Evolutionary conservation across 2,113 vertebrate genomes (phyloP).

Genomic region (Lophochroa leadbeateri): DNA sequence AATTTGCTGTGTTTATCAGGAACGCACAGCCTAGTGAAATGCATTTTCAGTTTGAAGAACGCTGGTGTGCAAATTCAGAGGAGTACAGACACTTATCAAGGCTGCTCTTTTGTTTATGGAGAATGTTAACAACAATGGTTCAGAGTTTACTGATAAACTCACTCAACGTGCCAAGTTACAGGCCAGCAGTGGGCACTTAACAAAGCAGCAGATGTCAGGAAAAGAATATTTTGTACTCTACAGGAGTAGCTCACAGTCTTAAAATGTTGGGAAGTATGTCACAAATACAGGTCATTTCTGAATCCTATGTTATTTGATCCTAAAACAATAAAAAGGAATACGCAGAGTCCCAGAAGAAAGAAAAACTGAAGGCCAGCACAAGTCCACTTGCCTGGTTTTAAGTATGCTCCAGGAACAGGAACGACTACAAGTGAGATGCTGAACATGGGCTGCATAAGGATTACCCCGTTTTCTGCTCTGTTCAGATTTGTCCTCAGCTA

Average conservation of each 20-base stretch:
- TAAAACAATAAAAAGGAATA: not conserved
- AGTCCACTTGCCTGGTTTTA: not conserved
- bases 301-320: not conserved
- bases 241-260: not conserved
- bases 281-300: not conserved
- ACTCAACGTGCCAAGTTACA: not conserved
- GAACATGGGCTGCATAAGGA: not conserved
- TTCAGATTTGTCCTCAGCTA: not conserved
- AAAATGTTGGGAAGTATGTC: not conserved
- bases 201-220: not conserved
- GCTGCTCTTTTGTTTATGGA: not conserved
- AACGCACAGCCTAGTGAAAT: not conserved
- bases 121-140: not conserved
- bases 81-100: not conserved
- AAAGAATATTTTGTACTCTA: not conserved
- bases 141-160: not conserved
- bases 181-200: not conserved
- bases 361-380: not conserved
- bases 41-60: not conserved
- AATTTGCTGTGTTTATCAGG: not conserved
- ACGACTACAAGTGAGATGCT: rapidly evolving
- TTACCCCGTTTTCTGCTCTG: not conserved
- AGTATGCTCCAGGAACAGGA: not conserved
- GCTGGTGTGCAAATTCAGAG: not conserved
- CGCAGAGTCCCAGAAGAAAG: not conserved